Base-by-base conservation (phyloP, 2,888 invertebrate species). In the Macrosoma leucophasiata region DNA sequence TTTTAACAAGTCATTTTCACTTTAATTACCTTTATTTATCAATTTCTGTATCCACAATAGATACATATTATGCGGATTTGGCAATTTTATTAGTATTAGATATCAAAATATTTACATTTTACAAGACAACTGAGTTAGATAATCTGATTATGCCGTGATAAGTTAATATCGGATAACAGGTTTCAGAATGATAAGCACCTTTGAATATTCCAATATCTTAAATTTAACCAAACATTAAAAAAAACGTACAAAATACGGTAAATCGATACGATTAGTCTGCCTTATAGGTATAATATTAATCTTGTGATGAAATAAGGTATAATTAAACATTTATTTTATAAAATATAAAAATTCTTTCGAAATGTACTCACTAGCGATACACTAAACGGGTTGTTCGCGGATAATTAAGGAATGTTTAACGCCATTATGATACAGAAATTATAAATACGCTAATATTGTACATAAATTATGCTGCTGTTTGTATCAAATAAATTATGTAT, bases 21-120 rank as follows among this genome's bases (percentile, higher is more conserved):
- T 63, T 37, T 43, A 41, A 30, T 43, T 42, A 40, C 62, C 49
- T 78, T 81, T 81, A 84, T 84, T 84, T 81, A 81, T 84, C 68
- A 82, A 84, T 82, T 82, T 82, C 82, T 81, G 82, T 84, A 84
- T 77, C 82, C 67, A 81, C 76, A 79, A 81, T 59, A 70, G 78
- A 81, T 73, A 77, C 75, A 67, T 48, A 58, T 58, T 62, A 65
- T 48, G 54, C 58, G 54, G 58, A 62, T 66, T 70, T 68, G 70
- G 69, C 67, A 61, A 67, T 63, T 60, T 58, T 53, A 58, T 27
- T 27, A 30, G 12, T 24, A 21, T 34, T 29, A n/a, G n/a, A n/a
- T n/a, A n/a, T n/a, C n/a, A 35, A 27, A 28, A 30, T 41, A 43
- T 43, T 45, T 45, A 40, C 44, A 50, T 30, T 35, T 30, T 24